Conservation (phyloP, 2,888 invertebrate genomes). For the Mythimna loreyi region DNA sequence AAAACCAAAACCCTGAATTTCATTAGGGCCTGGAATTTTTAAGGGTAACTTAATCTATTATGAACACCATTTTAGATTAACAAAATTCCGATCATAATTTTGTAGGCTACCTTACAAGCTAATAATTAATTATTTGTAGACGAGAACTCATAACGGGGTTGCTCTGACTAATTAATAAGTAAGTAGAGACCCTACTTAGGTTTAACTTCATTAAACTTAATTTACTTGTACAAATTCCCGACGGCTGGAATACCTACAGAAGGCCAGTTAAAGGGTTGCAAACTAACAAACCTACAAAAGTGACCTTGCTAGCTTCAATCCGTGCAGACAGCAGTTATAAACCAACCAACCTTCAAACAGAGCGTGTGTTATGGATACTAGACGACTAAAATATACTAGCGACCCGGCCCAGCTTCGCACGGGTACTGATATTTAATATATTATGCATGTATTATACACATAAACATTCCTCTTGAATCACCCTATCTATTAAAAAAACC, state of each 20-base stretch:
- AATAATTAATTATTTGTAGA: slow-evolving; percentile 34
- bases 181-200: slow-evolving; percentile 20
- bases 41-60: slow-evolving; percentile 18
- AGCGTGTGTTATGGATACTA: too few relatives aligned
- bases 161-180: slow-evolving; percentile 28
- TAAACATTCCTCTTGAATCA: too few relatives aligned
- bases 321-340: too few relatives aligned
- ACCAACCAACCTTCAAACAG: too few relatives aligned
- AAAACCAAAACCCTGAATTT: neutral
- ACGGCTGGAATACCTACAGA: slow-evolving; percentile 16
- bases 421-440: too few relatives aligned
- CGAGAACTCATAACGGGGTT: slow-evolving; percentile 16
- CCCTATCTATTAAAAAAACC: too few relatives aligned
- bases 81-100: slow-evolving; percentile 44
- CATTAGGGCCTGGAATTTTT: slow-evolving; percentile 23
- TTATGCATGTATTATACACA: too few relatives aligned
- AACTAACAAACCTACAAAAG: too few relatives aligned
- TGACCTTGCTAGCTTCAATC: too few relatives aligned
- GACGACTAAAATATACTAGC: too few relatives aligned
- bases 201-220: slow-evolving; percentile 26
- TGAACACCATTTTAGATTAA: slow-evolving; percentile 23
- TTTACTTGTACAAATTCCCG: slow-evolving; percentile 31
- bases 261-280: too few relatives aligned
- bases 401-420: too few relatives aligned
- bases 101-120: slow-evolving; percentile 3